Evolutionary conservation across 53 echinoderm and acorn worm genomes (phyloP).

Genomic region (Glandiceps talaboti): DNA sequence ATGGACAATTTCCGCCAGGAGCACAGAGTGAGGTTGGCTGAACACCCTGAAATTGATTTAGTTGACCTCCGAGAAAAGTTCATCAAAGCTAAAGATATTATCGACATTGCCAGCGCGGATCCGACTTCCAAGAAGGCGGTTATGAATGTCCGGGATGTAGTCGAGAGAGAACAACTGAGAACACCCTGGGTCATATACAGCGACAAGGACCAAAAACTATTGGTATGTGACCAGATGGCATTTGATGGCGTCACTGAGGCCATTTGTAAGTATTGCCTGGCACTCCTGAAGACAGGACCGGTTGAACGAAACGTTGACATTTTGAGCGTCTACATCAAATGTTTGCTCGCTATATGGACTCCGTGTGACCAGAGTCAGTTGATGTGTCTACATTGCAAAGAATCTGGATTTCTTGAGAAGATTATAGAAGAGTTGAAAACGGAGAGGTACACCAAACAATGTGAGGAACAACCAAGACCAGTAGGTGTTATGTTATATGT

Average conservation of each 20-base stretch:
- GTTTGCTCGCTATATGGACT: not conserved
- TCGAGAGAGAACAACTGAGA: not conserved
- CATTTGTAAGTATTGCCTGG: not conserved
- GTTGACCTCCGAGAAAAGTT: not conserved
- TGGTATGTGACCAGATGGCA: not conserved
- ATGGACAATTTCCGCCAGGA: not conserved
- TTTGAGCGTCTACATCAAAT: not conserved
- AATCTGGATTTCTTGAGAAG: not conserved
- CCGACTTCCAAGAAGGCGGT: not conserved
- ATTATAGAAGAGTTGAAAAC: not conserved
- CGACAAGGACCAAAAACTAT: not conserved
- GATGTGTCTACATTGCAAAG: not conserved
- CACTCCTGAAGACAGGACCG: not conserved
- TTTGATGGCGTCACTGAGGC: not conserved
- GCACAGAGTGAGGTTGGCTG: not conserved
- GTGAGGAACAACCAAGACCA: no score
- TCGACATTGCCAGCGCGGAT: not conserved
- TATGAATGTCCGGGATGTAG: not conserved
- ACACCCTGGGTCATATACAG: not conserved
- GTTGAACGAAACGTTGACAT: not conserved
- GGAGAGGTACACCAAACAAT: not conserved
- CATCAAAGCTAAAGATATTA: not conserved
- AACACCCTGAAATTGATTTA: not conserved
- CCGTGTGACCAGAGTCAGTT: not conserved
- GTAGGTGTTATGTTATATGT: no score